Percentiles rank a stretch among this genome's conserved stretches.
Evolutionary conservation across 1,140 invertebrate species (phyloP).

Genomic region (Cepaea nemoralis): DNA sequence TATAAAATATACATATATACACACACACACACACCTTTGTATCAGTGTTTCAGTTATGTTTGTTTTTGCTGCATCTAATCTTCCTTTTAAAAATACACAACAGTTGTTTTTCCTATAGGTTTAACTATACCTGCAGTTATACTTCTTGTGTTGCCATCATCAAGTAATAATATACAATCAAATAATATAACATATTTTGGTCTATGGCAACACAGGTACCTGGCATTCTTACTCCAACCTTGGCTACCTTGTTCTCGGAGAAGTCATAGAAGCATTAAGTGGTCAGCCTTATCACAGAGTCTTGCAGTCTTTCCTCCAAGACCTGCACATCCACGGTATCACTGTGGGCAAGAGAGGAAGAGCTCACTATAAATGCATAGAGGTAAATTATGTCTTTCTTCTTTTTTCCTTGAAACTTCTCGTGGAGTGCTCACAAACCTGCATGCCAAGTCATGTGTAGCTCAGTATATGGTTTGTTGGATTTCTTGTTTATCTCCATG

Average conservation of each 20-base stretch:
- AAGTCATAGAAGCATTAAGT: conserved; percentile 54
- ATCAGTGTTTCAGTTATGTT: too few species aligned
- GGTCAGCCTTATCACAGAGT: conserved; percentile 51
- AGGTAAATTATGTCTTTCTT: too few species aligned
- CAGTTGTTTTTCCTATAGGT: background rate
- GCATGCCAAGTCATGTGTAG: too few species aligned
- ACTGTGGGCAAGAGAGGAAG: conserved; percentile 43
- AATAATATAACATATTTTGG: background rate
- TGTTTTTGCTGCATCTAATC: too few species aligned
- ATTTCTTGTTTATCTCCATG: too few species aligned
- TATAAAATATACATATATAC: too few species aligned
- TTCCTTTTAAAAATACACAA: too few species aligned
- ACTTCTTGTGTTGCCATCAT: background rate
- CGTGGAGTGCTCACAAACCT: too few species aligned
- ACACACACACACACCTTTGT: too few species aligned
- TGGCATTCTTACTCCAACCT: conserved; percentile 64
- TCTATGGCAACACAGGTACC: conserved; percentile 47
- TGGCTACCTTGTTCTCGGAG: conserved; percentile 62
- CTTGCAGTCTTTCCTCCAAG: conserved; percentile 42
- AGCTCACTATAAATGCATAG: conserved; percentile 26
- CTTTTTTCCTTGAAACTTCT: too few species aligned
- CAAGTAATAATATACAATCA: too few species aligned
- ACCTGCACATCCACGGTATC: conserved; percentile 43
- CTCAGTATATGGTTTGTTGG: too few species aligned
- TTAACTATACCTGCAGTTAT: background rate